phyloP scores from a whole-genome alignment of 2,797 vertebrate genomes.

The Rhynchotus rufescens region DNA sequence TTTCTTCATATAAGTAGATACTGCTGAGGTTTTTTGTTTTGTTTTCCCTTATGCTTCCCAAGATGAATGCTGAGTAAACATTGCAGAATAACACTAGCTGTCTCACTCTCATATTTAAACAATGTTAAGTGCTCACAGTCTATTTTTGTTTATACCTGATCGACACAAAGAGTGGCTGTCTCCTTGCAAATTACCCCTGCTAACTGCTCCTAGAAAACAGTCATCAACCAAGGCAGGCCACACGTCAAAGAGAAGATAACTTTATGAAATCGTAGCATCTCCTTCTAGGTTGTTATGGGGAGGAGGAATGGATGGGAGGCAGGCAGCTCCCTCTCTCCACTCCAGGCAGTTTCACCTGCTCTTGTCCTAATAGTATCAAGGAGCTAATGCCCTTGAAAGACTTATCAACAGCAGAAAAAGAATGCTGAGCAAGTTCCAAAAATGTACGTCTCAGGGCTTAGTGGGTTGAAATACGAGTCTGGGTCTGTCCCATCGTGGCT shows the following conservation, averaged over 20 bases:
- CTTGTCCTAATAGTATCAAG: not conserved
- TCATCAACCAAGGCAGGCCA: not conserved
- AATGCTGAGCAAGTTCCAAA: constrained; percentile 26
- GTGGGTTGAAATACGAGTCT: constrained; percentile 42
- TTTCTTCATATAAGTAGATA: not conserved
- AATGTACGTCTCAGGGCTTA: constrained; percentile 13
- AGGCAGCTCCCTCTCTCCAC: not conserved
- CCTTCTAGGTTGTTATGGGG: not conserved
- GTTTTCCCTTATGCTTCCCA: not conserved
- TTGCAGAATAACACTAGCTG: not conserved
- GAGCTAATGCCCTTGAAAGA: not conserved
- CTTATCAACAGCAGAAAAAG: constrained; percentile 22
- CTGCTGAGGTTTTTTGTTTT: not conserved
- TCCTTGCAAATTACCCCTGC: not conserved
- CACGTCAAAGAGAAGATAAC: not conserved
- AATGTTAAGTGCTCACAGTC: not conserved
- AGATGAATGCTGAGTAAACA: not conserved
- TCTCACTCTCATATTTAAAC: not conserved
- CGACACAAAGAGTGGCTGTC: not conserved
- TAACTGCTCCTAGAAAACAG: not conserved
- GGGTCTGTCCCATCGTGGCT: not conserved
- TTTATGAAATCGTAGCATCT: not conserved
- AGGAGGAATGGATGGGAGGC: not conserved
- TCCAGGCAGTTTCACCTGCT: not conserved
- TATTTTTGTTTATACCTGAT: not conserved